These are phyloP conservation scores for Schizotus pectinicornis DNA, from an alignment of 2,888 invertebrate genomes.

Conservation along the genomic window DNA sequence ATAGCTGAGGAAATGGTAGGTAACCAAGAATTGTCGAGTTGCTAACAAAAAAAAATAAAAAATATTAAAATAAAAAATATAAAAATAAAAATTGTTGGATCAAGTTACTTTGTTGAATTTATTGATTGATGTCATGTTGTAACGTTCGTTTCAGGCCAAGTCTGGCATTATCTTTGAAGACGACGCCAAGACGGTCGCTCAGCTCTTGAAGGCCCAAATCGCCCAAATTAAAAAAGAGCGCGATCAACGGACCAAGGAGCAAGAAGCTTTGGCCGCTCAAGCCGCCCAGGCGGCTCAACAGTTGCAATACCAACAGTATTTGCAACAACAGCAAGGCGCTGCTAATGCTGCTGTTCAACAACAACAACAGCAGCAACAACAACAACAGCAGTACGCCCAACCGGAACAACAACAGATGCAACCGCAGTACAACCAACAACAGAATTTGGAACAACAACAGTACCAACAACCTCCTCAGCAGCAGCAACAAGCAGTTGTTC, in stretches of 20 bases:
- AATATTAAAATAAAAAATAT: too few relatives aligned
- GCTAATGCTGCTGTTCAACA: constrained; percentile 56
- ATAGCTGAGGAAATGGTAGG: constrained; percentile 91
- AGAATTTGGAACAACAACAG: constrained; percentile 28
- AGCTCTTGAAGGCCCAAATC: constrained; percentile 89
- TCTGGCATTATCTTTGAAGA: constrained; percentile 95
- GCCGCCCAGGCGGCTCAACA: constrained; percentile 55
- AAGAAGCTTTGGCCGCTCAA: constrained; percentile 50
- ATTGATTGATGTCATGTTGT: neutral
- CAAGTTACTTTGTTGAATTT: too few relatives aligned
- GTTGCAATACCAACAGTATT: constrained; percentile 63
- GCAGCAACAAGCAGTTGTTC: constrained; percentile 37
- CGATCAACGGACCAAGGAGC: constrained; percentile 61
- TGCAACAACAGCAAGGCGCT: constrained; percentile 57
- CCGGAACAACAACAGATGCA: constrained; percentile 36
- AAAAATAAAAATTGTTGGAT: too few relatives aligned
- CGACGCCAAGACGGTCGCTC: constrained; percentile 89
- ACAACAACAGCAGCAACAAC: constrained; percentile 53
- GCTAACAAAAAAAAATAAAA: neutral
- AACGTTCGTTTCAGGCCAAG: constrained; percentile 67
- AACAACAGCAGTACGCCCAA: constrained; percentile 62
- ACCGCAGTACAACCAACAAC: constrained; percentile 42
- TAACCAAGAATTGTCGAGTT: constrained; percentile 11
- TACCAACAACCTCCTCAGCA: constrained; percentile 33
- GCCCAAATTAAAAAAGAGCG: constrained; percentile 70